Evolutionary conservation across 2,888 invertebrate genomes (phyloP).

Genomic region (Calliopum simillimum): DNA sequence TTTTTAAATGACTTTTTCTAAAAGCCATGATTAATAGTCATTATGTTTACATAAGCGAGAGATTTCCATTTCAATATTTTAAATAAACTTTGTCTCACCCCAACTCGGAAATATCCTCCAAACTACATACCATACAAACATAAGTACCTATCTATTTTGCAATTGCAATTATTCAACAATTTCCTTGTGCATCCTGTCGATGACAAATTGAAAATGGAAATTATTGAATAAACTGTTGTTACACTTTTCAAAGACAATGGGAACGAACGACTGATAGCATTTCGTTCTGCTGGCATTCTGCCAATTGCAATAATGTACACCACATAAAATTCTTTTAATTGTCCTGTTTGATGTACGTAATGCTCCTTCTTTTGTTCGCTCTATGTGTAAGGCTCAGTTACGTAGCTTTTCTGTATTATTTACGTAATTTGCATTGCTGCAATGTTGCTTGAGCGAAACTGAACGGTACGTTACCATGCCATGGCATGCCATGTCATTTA

Average conservation of each 20-base stretch:
- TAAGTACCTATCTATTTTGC: no score
- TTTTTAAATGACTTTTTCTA: no score
- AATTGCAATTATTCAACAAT: constrained; percentile 20
- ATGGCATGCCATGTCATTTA: no score
- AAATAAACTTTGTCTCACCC: no score
- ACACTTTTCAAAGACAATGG: not conserved
- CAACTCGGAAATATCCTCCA: no score
- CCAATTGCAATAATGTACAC: not conserved
- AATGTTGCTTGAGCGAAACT: not conserved
- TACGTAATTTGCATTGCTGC: constrained; percentile 18
- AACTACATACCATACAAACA: no score
- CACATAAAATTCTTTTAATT: constrained; percentile 3
- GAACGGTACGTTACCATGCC: no score
- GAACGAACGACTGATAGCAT: no score
- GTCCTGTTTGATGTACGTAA: not conserved
- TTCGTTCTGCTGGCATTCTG: not conserved
- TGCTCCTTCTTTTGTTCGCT: not conserved
- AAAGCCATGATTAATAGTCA: no score
- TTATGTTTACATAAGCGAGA: no score
- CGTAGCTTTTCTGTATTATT: not conserved
- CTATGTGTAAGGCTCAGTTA: not conserved
- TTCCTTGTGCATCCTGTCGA: constrained; percentile 17
- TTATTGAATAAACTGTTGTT: constrained; percentile 1
- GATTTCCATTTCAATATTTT: no score
- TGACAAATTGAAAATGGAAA: constrained; percentile 27